Evolutionary conservation across 2,113 vertebrate species (phyloP).

Genomic region (Petroica traversi): DNA sequence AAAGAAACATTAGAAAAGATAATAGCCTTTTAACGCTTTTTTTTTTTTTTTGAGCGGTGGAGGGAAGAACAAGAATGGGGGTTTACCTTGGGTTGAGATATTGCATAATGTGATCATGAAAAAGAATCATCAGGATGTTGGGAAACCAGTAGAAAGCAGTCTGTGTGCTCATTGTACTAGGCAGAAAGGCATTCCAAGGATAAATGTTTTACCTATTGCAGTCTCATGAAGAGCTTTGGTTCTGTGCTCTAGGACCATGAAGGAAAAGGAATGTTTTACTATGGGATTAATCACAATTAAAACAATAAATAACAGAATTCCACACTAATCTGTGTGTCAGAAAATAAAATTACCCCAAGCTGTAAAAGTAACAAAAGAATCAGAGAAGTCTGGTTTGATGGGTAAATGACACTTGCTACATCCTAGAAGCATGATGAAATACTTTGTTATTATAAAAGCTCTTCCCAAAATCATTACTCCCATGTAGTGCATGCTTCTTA

Average conservation of each 20-base stretch:
- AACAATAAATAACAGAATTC: not conserved
- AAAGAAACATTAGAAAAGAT: not conserved
- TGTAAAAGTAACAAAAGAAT: not conserved
- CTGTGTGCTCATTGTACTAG: not conserved
- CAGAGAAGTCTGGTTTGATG: not conserved
- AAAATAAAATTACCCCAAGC: not conserved
- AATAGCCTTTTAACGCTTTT: not conserved
- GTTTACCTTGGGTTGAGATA: not conserved
- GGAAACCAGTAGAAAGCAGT: not conserved
- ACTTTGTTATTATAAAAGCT: not conserved
- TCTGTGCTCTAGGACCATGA: not conserved
- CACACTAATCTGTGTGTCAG: not conserved
- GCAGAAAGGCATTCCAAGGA: not conserved
- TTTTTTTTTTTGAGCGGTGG: not conserved
- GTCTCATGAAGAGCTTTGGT: not conserved
- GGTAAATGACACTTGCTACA: not conserved
- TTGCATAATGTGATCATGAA: not conserved
- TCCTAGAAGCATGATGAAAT: not conserved
- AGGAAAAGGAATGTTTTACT: not conserved
- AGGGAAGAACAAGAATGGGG: rapidly evolving
- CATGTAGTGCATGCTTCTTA: not conserved
- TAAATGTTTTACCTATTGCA: not conserved
- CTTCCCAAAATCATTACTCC: not conserved
- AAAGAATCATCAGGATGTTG: not conserved
- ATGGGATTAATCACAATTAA: not conserved